phyloP scores from a whole-genome alignment of 2,888 invertebrate genomes.

The Tenthredo distinguenda region DNA sequence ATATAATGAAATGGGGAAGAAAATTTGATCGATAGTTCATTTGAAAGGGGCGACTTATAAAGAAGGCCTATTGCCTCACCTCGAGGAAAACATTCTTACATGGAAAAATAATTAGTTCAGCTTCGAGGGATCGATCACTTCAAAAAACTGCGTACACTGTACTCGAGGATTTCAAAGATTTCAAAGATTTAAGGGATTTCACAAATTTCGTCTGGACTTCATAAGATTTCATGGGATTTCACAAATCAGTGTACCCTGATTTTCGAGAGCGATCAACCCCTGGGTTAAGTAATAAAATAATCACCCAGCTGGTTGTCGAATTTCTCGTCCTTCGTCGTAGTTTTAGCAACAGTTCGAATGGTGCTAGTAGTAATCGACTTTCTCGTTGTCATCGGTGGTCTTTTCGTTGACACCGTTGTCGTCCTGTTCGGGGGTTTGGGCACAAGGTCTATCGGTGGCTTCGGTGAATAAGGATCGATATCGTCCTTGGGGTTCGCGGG shows the following conservation, averaged over 20 bases:
- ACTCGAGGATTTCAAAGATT: not conserved
- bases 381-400: slow-evolving; percentile 34
- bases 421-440: slow-evolving; percentile 45
- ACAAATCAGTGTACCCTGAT: not conserved
- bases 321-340: not conserved
- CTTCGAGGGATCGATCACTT: not conserved
- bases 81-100: not conserved
- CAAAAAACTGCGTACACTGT: not conserved
- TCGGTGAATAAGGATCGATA: slow-evolving; percentile 63
- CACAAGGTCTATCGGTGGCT: not conserved
- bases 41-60: not conserved
- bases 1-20: not conserved
- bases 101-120: not conserved
- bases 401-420: slow-evolving; percentile 39
- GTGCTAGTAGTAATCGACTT: not conserved
- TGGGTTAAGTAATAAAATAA: not conserved
- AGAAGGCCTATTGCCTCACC: not conserved
- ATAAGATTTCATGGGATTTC: not conserved
- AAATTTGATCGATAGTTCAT: not conserved
- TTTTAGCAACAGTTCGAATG: not conserved
- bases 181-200: not conserved
- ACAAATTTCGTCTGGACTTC: not conserved
- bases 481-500: slow-evolving; percentile 68
- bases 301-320: not conserved
- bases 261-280: not conserved